Base-by-base conservation (phyloP, 2,888 invertebrate species). In the Synanthedon tipuliformis region DNA sequence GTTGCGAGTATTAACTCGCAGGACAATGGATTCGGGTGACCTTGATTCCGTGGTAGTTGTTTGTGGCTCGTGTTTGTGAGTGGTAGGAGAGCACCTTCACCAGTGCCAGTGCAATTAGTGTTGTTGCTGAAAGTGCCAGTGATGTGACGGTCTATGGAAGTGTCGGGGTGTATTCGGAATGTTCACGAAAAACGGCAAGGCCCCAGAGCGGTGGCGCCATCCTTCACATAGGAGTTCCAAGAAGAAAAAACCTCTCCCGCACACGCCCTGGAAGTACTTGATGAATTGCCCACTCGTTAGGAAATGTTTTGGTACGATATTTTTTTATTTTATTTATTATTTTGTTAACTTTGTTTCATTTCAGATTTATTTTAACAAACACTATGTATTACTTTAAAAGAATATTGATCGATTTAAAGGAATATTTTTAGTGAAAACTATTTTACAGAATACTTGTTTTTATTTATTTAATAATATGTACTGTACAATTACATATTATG, bases 281-380 rank as follows among this genome's bases (percentile, higher is more conserved):
- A 88, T 88, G 88, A 88, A 86, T 88, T 88, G 88, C 84, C 88
- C 88, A 85, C 88, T 88, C 76, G 86, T 88, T 87, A 88, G 88
- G 69, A 88, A 88, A 88, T 88, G 88, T 79, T 88, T 88, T 78
- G 88, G 88, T 88, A 88, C 66, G 74, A 81, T 87, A 85, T 81
- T 79, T 69, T 13, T 45, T 53, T 55, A 40, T 52, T 45, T 54
- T 34, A 34, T 34, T 41, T 41, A 41, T 52, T 49, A 49, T 49
- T 49, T 49, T 18, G 10, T 34, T 34, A 34, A 34, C 8, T 34
- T 10, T 34, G 34, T 34, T 34, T 34, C 34, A 34, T 34, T 34
- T 34, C 34, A 34, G 34, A 34, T 34, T n/a, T n/a, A n/a, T n/a
- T n/a, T n/a, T n/a, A n/a, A n/a, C n/a, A n/a, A n/a, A n/a, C n/a